Evolutionary conservation across 2,113 vertebrate species (phyloP), one percentile per base, ranked within the genome.

Genomic region (Pandion haliaetus): DNA sequence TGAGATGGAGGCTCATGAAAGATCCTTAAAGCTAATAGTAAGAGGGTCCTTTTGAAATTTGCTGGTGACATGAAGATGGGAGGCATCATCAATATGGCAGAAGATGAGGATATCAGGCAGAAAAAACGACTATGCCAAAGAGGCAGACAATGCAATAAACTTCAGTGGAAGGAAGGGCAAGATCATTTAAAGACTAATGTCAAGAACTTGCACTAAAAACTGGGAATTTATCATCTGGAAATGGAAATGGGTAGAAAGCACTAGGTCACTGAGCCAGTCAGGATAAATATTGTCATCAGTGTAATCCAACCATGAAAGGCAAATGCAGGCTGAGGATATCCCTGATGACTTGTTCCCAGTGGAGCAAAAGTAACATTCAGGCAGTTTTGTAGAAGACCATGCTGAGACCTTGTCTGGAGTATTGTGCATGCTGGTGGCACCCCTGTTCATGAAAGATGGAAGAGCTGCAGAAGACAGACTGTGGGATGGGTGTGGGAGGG

Each of bases 281-380:
- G 86, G 45, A 86, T 71, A 66, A 94, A 91, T 97, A 71, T 65
- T 67, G 80, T 91, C 93, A 92, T 70, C 45, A 26, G 1, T 16
- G 80, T 78, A 89, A 94, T 86, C 76, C 65, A 73, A 50, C 83
- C 91, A 74, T 89, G 93, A 93, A 96, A 90, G 63, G 47, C 83
- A 87, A 95, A 94, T 40, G 32, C 38, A 70, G 69, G 78, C 50
- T 83, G 79, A 89, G 80, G 72, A 34, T 88, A 62, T 58, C 72
- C 72, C 72, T 62, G 62, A 49, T 73, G 49, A 34, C 19, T 67
- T 28, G 17, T 77, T 88, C 86, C 74, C 82, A 86, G 88, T 40
- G 40, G n/a, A 95, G 34, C 0, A 0, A 42, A 95, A 88, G 79
- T 6, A 70, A 45, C 36, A 18, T 44, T 77, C 81, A 45, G 73